A percentile compares a stretch with the other conserved stretches of the same genome.
Evolutionary conservation across 2,888 invertebrate species (phyloP).

Genomic region (Chloroclystis v-ata): DNA sequence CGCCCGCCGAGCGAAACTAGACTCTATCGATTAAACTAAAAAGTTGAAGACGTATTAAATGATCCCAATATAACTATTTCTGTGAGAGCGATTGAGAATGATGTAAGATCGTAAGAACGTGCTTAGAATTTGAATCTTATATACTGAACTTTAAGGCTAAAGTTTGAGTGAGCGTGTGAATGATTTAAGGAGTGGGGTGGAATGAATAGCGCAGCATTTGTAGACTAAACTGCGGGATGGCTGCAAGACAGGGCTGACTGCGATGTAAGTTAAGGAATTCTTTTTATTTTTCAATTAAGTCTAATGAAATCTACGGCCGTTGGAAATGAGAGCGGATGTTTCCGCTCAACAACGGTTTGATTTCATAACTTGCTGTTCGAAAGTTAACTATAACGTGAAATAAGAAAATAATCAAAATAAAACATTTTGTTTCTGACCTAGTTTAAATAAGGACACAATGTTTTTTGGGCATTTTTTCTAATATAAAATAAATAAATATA

Average conservation of each 20-base stretch:
- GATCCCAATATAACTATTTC: constrained; percentile 29
- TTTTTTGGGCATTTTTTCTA: too few relatives aligned
- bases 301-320: constrained; percentile 54
- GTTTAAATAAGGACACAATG: too few relatives aligned
- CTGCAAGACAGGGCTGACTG: constrained; percentile 53
- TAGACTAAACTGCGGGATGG: constrained; percentile 61
- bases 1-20: constrained; percentile 20
- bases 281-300: constrained; percentile 66
- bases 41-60: constrained; percentile 29
- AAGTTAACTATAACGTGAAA: constrained; percentile 8
- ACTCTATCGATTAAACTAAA: constrained; percentile 24
- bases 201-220: constrained; percentile 45
- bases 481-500: too few relatives aligned
- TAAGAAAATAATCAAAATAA: too few relatives aligned
- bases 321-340: constrained; percentile 32
- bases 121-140: constrained; percentile 30
- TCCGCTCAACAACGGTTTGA: constrained; percentile 25
- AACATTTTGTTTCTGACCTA: too few relatives aligned
- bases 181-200: constrained; percentile 24
- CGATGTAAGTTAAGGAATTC: constrained; percentile 61
- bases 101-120: constrained; percentile 30
- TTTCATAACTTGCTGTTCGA: constrained; percentile 21
- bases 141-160: constrained; percentile 15
- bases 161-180: constrained; percentile 16
- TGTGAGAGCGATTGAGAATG: constrained; percentile 30